These are phyloP conservation scores for Varecia variegata DNA, from an alignment of 2,797 vertebrate species.

Conservation along the genomic window DNA sequence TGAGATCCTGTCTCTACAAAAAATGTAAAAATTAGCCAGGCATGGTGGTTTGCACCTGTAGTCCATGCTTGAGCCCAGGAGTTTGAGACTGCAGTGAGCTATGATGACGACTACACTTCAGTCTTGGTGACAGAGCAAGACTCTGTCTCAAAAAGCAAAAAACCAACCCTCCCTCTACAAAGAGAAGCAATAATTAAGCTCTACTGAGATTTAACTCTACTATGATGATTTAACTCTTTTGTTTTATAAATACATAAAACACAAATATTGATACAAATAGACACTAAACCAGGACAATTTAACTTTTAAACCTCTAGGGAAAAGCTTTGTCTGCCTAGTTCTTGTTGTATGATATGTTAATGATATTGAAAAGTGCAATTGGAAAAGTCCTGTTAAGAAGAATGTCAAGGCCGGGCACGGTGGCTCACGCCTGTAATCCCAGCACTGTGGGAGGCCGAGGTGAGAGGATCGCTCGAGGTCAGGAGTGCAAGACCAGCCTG, in stretches of 20 bases:
- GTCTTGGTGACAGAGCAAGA: background rate
- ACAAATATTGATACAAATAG: background rate
- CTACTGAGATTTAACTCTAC: background rate
- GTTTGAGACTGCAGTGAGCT: background rate
- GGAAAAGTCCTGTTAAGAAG: background rate
- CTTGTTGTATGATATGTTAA: background rate
- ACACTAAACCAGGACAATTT: background rate
- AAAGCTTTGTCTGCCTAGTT: background rate
- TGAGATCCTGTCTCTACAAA: no score
- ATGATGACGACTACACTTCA: background rate
- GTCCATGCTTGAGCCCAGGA: no score
- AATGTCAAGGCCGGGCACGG: background rate
- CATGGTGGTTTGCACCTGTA: no score
- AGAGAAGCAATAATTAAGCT: background rate
- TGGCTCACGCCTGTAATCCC: no score
- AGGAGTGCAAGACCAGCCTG: no score
- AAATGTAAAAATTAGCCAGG: no score
- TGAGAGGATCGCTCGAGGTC: no score
- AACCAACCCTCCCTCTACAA: background rate
- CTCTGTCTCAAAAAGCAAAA: background rate
- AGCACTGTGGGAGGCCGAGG: no score
- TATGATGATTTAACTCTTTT: background rate
- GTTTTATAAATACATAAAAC: background rate
- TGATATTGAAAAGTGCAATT: background rate
- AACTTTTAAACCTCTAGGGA: background rate